These are phyloP conservation scores for Eledone cirrhosa DNA, from an alignment of 2,888 invertebrate species.

Conservation along the genomic window DNA sequence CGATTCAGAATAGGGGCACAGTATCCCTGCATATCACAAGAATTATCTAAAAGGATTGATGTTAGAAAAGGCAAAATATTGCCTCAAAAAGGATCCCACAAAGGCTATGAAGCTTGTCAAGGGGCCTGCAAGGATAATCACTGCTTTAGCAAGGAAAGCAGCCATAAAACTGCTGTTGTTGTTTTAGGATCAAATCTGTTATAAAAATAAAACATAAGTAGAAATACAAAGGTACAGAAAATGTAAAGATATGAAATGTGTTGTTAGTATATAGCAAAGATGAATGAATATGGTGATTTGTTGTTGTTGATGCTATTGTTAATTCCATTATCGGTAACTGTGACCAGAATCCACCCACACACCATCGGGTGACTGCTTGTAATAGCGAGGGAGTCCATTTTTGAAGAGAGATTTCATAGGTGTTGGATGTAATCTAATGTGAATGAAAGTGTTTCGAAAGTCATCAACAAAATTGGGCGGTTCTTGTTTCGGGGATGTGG, in stretches of 20 bases:
- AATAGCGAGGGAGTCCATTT: slow-evolving; percentile 1
- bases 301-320: too few relatives aligned
- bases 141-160: too few relatives aligned
- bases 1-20: too few relatives aligned
- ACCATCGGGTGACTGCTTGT: not conserved
- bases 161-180: too few relatives aligned
- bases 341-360: not conserved
- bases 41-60: too few relatives aligned
- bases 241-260: not conserved
- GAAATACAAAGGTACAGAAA: not conserved
- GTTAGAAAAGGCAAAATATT: too few relatives aligned
- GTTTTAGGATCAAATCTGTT: too few relatives aligned
- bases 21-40: too few relatives aligned
- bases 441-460: not conserved
- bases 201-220: too few relatives aligned
- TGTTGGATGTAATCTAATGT: not conserved
- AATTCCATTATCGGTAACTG: not conserved
- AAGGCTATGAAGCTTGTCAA: too few relatives aligned
- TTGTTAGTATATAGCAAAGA: not conserved
- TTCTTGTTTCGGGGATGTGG: not conserved
- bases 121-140: too few relatives aligned
- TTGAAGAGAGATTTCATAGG: not conserved
- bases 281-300: not conserved
- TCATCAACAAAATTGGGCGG: not conserved
- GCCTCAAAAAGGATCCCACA: too few relatives aligned